Evolutionary conservation across 2,888 invertebrate genomes (phyloP), one percentile per base, ranked within the genome.

Genomic region (Prionchulus punctatus): DNA sequence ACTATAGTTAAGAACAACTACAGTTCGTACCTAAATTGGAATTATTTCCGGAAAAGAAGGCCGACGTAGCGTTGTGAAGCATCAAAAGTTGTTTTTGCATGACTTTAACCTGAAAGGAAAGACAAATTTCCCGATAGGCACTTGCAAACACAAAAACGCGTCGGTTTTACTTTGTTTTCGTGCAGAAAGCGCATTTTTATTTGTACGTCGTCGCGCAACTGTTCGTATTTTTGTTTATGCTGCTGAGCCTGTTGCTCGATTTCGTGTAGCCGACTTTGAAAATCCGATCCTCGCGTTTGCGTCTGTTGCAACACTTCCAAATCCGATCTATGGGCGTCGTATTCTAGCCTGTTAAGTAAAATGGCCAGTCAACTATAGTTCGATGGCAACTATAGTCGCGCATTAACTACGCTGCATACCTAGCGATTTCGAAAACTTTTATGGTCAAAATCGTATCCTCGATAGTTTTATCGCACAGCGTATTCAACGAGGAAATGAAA

Each of bases 61-160:
- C 91, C 31, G 91, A 86, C 58, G 92, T 83, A 1, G 94, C 94
- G 76, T 92, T 92, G 76, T 96, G 92, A 75, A 94, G 87, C 65
- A 96, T 76, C 56, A 92, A 78, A 62, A 96, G 77, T 73, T 96
- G 94, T 73, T 94, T 94, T 76, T 92, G 91, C 92, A 96, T 92
- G 65, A 94, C 92, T 76, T 94, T 92, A 67, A 92, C 85, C 89
- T 94, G 75, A n/a, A 64, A 56, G n/a, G 27, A 21, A 7, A 12
- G n/a, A 3, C 7, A n/a, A 54, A 42, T 25, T 54, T 3, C 47
- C 26, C 12, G 15, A 50, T 15, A 57, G 7, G 18, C 18, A 18
- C 36, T 7, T 36, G 36, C 36, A 7, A 36, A 18, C 12, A 36
- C 7, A 7, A 36, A 7, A 36, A 36, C 7, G 18, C 36, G 53